Percentiles rank a stretch among this genome's conserved stretches.
Evolutionary conservation across 2,888 invertebrate genomes (phyloP).

Genomic region (Eupithecia subfuscata): DNA sequence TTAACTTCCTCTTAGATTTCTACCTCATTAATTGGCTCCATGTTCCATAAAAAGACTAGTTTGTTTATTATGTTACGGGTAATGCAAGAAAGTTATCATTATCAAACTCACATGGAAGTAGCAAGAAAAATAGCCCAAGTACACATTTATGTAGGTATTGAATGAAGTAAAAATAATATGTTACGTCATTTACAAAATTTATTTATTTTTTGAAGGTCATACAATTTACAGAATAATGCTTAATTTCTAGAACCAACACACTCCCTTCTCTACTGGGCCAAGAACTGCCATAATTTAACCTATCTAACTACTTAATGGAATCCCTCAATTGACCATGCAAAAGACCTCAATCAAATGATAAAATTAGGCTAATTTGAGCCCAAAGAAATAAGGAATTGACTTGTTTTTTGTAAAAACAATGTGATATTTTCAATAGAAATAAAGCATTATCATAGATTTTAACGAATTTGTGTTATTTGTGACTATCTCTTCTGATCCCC

Average conservation of each 20-base stretch:
- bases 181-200: constrained; percentile 41
- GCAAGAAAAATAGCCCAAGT: too few species aligned
- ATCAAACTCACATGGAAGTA: too few species aligned
- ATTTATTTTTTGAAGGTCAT: constrained; percentile 47
- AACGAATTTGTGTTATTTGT: constrained; percentile 36
- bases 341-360: neutral
- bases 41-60: too few species aligned
- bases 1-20: too few species aligned
- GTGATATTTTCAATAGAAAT: constrained; percentile 41
- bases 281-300: neutral
- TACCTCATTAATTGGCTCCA: too few species aligned
- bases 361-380: neutral
- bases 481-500: constrained; percentile 95
- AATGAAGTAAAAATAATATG: neutral
- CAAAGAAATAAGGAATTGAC: neutral
- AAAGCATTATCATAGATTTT: constrained; percentile 49
- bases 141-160: too few species aligned
- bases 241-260: constrained; percentile 50
- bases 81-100: too few species aligned
- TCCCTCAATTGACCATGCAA: neutral
- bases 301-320: neutral
- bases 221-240: constrained; percentile 51
- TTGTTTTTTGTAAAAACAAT: neutral
- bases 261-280: neutral
- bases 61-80: too few species aligned